Evolutionary conservation across 2,797 vertebrate genomes (phyloP), one percentile per base, ranked within the genome.

Genomic region (Allobates femoralis): DNA sequence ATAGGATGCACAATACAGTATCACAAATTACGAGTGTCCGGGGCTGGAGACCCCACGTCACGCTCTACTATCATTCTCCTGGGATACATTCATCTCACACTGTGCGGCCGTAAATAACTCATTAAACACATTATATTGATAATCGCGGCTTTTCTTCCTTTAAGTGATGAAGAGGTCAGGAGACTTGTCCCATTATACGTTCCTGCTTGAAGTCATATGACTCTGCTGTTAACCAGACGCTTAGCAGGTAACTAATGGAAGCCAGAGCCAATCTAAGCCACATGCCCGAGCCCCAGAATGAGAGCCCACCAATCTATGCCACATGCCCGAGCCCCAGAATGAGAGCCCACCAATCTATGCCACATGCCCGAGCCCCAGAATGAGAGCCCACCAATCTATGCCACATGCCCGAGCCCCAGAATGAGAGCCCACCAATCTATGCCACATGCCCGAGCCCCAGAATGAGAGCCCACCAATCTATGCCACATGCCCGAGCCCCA

Each of bases 171-270:
- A 89, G 91, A 88, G 91, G 92, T 93, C 92, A 93, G 66, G 89
- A 91, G 90, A 91, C 30, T 69, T 91, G 91, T 93, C 93, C 93
- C 93, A 94, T 93, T 93, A 87, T 92, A 92, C 85, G 16, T 93
- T 94, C 92, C 91, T 94, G 91, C 90, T 94, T 91, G 90, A 93
- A 92, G 93, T 94, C 93, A 92, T 91, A 90, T 93, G 91, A 91
- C 86, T 71, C 92, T 89, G 75, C 41, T 86, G 76, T 90, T 86
- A 83, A 87, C 80, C 56, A 91, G 87, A 37, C 87, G 89, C 92
- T 91, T 91, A 92, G 92, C 91, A 92, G 80, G 89, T 88, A 92
- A 89, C 90, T 94, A 94, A 93, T 92, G 93, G 92, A 67, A 87
- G 75, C 76, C 75, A 79, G 37, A 84, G 79, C 46, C 81, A 64